Conservation (phyloP, 2,888 invertebrate genomes). For the Podabrus alpinus region DNA sequence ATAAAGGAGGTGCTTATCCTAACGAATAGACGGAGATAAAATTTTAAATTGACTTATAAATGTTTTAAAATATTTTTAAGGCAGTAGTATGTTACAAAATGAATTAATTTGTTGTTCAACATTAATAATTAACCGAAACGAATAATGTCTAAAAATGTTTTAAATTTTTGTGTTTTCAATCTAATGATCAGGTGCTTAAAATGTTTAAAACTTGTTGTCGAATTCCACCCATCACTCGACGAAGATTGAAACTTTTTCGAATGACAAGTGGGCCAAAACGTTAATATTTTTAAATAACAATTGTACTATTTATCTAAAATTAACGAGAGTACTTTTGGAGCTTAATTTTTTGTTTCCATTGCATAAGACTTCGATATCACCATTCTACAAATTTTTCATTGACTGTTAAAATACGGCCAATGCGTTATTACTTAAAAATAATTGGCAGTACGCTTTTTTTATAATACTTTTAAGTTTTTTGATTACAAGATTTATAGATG, state of each 20-base stretch:
- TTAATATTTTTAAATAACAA: conserved; percentile 34
- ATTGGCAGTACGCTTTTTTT: conserved; percentile 54
- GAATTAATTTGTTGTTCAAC: neutral
- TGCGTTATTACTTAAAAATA: conserved; percentile 40
- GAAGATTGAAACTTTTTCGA: neutral
- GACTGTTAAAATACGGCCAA: conserved; percentile 20
- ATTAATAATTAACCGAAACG: neutral
- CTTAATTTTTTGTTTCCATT: conserved; percentile 40
- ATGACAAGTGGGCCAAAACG: neutral
- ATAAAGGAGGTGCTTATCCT: conserved; percentile 48
- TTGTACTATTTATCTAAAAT: conserved; percentile 36
- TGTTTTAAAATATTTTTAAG: conserved; percentile 35
- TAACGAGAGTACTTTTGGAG: conserved; percentile 32
- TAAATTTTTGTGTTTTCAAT: neutral
- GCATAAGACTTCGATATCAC: conserved; percentile 59
- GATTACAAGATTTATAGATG: conserved; percentile 29
- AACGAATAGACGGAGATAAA: conserved; percentile 51
- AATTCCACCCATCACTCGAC: neutral
- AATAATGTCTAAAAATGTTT: neutral
- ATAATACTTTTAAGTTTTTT: conserved; percentile 29
- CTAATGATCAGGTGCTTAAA: neutral
- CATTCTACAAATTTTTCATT: conserved; percentile 49
- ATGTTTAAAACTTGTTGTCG: conserved; percentile 2
- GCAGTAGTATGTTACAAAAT: conserved; percentile 38
- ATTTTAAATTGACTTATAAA: conserved; percentile 51